Evolutionary conservation across 2,888 invertebrate genomes (phyloP), one percentile per base, ranked within the genome.

Genomic region (Euspilapteryx auroguttella): DNA sequence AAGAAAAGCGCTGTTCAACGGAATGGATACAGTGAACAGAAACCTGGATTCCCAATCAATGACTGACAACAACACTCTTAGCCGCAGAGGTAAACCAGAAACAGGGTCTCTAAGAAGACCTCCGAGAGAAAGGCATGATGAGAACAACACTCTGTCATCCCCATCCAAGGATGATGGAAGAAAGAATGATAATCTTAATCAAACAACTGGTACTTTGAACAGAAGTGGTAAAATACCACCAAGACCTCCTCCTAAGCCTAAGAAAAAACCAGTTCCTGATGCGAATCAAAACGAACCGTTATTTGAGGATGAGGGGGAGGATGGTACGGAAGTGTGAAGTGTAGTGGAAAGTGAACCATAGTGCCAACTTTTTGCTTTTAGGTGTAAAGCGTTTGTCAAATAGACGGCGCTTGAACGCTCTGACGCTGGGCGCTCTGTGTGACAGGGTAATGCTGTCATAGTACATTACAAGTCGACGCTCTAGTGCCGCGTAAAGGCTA

Each of bases 241-340:
- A 2, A 79, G 88, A 45, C 89, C 89, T 25, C 90, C 90, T 8
- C 89, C 89, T 14, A 89, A 89, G 43, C 89, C 89, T 28, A 89
- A 88, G 64, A 89, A 89, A 78, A 83, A 86, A 41, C 78, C 81
- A 10, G 79, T 79, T 28, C 78, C 85, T 4, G 79, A 75, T 38
- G 55, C 64, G 5, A 71, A 55, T 39, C 54, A 71, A 34, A 83
- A 79, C 43, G 88, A 88, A 41, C 89, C 89, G 34, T 63, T 90
- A 36, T 90, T 89, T 49, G 90, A 91, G 54, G 91, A 91, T 54
- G 91, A 91, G 63, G 89, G 89, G 14, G 91, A 91, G 52, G 90
- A 91, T 42, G 91, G 91, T 39, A 91, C 91, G 44, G 91, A 91
- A 78, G 91, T 91, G 78, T 89, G 84, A 79, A 65, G 39, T 42